These are phyloP conservation scores for Sebastes wilsoni DNA, from an alignment of 2,797 vertebrate species.

Conservation along the genomic window DNA sequence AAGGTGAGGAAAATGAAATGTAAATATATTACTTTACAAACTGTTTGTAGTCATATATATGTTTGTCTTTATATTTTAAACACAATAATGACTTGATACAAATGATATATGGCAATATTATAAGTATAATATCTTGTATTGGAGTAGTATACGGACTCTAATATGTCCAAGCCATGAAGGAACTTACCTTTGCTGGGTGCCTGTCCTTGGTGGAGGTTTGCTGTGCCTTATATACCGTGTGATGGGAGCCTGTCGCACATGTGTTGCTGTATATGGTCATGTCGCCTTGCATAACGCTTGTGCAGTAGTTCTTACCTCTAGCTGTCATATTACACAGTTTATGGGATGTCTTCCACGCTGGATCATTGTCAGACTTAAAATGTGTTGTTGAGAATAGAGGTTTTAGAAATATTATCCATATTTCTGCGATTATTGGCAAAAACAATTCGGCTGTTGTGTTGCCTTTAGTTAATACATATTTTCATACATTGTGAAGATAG, in stretches of 20 bases:
- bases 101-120: background rate
- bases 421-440: background rate
- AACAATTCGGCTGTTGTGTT: background rate
- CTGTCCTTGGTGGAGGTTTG: constrained; percentile 39
- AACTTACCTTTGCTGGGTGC: constrained; percentile 76
- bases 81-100: background rate
- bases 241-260: constrained; percentile 51
- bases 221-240: constrained; percentile 64
- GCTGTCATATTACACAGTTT: constrained; percentile 35
- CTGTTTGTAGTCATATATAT: background rate
- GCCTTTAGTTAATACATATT: background rate
- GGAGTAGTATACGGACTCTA: background rate
- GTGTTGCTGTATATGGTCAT: constrained; percentile 75
- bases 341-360: constrained; percentile 10
- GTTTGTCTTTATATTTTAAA: background rate
- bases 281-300: constrained; percentile 37
- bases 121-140: background rate
- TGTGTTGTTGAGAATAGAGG: background rate
- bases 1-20: background rate
- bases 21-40: background rate
- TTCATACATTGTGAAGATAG: background rate
- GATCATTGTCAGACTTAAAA: background rate
- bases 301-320: constrained; percentile 30
- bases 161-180: background rate
- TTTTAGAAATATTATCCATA: background rate